These are phyloP conservation scores for Eulemur macaco DNA, from an alignment of 2,113 vertebrate genomes.

Conservation along the genomic window DNA sequence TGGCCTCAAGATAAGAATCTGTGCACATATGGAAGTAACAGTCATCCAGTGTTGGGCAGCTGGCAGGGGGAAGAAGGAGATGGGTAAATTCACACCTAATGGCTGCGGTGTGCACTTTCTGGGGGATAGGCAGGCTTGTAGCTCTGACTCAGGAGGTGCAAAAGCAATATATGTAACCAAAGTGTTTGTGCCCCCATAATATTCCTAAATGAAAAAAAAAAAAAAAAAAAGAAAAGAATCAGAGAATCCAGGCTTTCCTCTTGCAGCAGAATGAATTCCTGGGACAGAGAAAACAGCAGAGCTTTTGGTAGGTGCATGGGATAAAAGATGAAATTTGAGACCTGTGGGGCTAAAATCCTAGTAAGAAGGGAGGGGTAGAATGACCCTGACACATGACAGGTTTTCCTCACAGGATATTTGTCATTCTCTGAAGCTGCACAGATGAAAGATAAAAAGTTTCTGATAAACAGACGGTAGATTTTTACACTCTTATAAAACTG, in stretches of 20 bases:
- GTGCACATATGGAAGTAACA: no score
- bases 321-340: neutral
- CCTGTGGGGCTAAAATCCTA: neutral
- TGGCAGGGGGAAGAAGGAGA: no score
- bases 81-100: no score
- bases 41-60: no score
- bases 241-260: neutral
- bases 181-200: no score
- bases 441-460: neutral
- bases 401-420: neutral
- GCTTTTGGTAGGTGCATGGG: neutral
- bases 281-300: neutral
- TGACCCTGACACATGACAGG: neutral
- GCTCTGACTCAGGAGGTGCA: no score
- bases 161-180: no score
- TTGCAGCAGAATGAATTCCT: neutral
- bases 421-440: neutral
- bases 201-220: no score
- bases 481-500: neutral
- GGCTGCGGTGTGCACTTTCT: no score
- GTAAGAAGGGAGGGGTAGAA: neutral
- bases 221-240: neutral
- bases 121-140: no score
- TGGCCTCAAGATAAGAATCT: neutral
- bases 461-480: neutral